Conservation (phyloP, 2,797 vertebrate genomes). For the Selene dorsalis region DNA sequence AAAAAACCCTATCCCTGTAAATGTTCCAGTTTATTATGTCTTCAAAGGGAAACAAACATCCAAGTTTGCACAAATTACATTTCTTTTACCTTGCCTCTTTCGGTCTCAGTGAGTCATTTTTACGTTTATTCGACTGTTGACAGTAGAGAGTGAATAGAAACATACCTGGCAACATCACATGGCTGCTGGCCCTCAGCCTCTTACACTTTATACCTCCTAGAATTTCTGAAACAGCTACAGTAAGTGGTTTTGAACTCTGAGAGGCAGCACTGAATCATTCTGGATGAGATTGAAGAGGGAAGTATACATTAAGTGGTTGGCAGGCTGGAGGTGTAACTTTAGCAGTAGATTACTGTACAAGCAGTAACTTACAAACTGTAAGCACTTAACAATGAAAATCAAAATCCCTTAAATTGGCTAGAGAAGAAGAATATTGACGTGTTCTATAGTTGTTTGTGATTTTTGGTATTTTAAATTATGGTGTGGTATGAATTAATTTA, state of each 20-base stretch:
- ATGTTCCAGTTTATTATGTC: not conserved
- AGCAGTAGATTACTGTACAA: constrained; percentile 21
- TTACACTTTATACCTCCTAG: constrained; percentile 26
- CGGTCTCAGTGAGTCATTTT: not conserved
- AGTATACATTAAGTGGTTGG: constrained; percentile 25
- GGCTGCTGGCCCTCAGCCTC: not conserved
- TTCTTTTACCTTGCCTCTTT: not conserved
- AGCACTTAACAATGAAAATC: not conserved
- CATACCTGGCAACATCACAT: not conserved
- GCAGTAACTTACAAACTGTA: constrained; percentile 11
- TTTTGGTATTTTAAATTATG: not conserved
- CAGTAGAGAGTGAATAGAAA: constrained; percentile 13
- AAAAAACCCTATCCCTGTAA: not conserved
- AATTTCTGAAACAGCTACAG: constrained; percentile 10
- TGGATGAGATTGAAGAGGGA: constrained; percentile 21
- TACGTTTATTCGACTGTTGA: constrained; percentile 1
- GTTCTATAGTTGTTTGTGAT: not conserved
- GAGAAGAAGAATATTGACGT: not conserved
- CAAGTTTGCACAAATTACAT: constrained; percentile 2
- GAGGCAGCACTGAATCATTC: constrained; percentile 35
- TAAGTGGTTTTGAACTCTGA: constrained; percentile 26
- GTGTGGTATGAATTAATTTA: not conserved
- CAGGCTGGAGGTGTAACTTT: constrained; percentile 18
- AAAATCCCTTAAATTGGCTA: not conserved
- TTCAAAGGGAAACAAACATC: not conserved